Evolutionary conservation across 2,888 invertebrate species (phyloP).

Genomic region (Ceratothoa steindachneri): DNA sequence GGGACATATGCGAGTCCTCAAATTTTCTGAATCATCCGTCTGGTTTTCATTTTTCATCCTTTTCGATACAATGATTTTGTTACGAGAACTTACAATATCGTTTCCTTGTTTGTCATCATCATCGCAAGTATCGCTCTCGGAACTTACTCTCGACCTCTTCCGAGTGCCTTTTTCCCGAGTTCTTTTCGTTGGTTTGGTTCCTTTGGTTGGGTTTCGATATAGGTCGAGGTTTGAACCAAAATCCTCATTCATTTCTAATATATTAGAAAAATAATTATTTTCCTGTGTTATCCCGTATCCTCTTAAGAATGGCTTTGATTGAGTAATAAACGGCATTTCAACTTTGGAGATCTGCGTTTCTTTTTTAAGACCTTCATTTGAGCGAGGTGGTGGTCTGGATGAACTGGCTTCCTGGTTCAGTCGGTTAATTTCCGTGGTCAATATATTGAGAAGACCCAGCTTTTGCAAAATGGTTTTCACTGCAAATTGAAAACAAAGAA

Average conservation of each 20-base stretch:
- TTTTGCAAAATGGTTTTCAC: slow-evolving; percentile 21
- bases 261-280: not conserved
- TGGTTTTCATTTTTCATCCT: not conserved
- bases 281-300: not conserved
- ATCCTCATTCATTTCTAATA: not conserved
- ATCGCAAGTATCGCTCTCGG: not conserved
- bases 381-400: not conserved
- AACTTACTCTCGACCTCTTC: not conserved
- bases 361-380: not conserved
- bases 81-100: not conserved
- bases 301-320: not conserved
- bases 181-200: no score
- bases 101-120: not conserved
- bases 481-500: slow-evolving; percentile 13
- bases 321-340: not conserved
- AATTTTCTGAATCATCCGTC: not conserved
- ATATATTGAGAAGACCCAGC: slow-evolving; percentile 17
- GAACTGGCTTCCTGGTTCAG: slow-evolving; percentile 22
- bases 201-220: no score
- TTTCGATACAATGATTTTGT: not conserved
- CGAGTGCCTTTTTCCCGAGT: not conserved
- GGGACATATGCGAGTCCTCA: not conserved
- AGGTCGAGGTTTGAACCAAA: not conserved
- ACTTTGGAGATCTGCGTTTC: not conserved
- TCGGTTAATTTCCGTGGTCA: slow-evolving; percentile 17